phyloP scores from a whole-genome alignment of 2,113 vertebrate species.

The Tetrax tetrax region DNA sequence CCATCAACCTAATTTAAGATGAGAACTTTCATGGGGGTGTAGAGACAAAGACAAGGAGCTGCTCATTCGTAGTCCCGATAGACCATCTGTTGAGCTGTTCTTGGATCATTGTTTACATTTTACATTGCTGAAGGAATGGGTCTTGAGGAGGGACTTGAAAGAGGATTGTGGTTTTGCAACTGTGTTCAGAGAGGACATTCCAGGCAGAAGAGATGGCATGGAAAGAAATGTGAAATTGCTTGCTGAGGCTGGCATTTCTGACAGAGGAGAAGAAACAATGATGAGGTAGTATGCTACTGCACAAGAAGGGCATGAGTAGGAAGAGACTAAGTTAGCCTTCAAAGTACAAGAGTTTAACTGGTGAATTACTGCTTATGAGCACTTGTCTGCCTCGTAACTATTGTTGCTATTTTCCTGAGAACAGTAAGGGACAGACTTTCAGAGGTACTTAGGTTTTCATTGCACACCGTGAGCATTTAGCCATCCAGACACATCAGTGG shows the following conservation, averaged over 20 bases:
- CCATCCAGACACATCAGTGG: background rate
- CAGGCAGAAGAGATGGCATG: background rate
- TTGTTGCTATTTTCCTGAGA: background rate
- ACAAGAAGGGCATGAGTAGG: background rate
- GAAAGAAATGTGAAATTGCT: background rate
- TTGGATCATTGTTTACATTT: background rate
- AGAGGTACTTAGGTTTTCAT: background rate
- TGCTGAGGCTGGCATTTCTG: conserved; percentile 3
- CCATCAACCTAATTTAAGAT: conserved; percentile 39
- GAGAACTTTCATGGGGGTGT: background rate
- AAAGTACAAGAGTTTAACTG: background rate
- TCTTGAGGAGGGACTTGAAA: background rate
- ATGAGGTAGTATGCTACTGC: background rate
- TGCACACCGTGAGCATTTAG: background rate
- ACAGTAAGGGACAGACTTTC: background rate
- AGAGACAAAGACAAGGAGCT: conserved; percentile 32
- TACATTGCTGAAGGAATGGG: background rate
- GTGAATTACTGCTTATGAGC: background rate
- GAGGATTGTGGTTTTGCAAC: background rate
- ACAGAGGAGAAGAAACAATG: background rate
- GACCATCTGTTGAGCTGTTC: background rate
- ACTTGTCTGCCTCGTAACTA: background rate
- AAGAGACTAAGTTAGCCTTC: background rate
- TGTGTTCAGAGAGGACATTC: conserved; percentile 14
- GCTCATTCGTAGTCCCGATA: background rate